phyloP scores from a whole-genome alignment of 2,888 invertebrate genomes.

The Lomographa bimaculata region DNA sequence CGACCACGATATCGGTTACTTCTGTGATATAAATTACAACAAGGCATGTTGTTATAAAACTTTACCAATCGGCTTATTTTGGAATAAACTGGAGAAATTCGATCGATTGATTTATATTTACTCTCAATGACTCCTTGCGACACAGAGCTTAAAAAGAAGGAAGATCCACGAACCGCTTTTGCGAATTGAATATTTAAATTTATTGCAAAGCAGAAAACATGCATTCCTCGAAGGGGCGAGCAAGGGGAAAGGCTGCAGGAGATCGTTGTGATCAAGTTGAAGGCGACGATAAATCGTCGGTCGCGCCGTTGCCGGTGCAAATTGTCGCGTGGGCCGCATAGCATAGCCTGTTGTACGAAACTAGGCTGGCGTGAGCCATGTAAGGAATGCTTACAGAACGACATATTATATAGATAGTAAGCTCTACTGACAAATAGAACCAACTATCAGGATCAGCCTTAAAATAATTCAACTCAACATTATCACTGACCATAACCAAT shows the following conservation, averaged over 20 bases:
- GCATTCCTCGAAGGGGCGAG: conserved; percentile 19
- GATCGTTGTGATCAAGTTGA: conserved; percentile 49
- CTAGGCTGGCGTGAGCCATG: conserved; percentile 12
- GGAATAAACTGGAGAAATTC: neutral
- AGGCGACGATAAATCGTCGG: conserved; percentile 52
- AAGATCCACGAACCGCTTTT: neutral
- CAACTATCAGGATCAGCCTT: no score
- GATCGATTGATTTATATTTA: neutral
- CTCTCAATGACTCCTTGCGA: neutral
- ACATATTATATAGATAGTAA: no score
- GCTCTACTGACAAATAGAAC: no score
- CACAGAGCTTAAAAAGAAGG: neutral
- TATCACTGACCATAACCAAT: no score
- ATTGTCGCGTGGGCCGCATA: conserved; percentile 46
- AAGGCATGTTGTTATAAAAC: no score
- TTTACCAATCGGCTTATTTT: neutral
- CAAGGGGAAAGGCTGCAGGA: conserved; percentile 6
- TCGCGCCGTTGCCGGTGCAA: conserved; percentile 44
- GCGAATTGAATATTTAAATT: conserved; percentile 1
- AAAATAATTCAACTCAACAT: no score
- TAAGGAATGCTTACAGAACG: neutral
- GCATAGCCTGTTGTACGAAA: conserved; percentile 15
- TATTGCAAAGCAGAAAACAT: conserved; percentile 18
- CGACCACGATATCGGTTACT: conserved; percentile 8
- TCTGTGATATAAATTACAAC: neutral